phyloP scores from a whole-genome alignment of 2,888 invertebrate genomes.

The Cyclophora punctaria region DNA sequence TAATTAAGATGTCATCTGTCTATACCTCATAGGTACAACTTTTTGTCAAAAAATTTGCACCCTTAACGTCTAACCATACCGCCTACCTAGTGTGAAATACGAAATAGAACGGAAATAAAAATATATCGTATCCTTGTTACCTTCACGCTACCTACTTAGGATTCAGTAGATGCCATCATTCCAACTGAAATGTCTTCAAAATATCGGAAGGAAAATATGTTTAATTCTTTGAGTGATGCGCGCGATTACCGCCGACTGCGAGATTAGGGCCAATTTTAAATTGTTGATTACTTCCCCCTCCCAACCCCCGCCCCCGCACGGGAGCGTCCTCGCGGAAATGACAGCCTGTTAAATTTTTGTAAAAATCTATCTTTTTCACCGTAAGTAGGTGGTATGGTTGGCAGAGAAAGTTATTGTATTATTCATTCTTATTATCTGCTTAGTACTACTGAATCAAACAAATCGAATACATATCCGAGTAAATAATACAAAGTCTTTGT shows the following conservation, averaged over 20 bases:
- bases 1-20: too few relatives aligned
- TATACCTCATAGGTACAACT: too few relatives aligned
- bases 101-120: too few relatives aligned
- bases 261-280: slow-evolving; percentile 72
- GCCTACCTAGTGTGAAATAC: too few relatives aligned
- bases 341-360: slow-evolving; percentile 56
- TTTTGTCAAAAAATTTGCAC: too few relatives aligned
- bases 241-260: slow-evolving; percentile 45
- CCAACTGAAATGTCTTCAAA: neutral
- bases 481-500: too few relatives aligned
- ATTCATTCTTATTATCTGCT: too few relatives aligned
- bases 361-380: slow-evolving; percentile 36
- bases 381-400: slow-evolving; percentile 15
- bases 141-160: neutral
- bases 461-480: too few relatives aligned
- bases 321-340: slow-evolving; percentile 38
- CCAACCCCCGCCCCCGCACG: slow-evolving; percentile 20
- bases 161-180: neutral
- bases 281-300: slow-evolving; percentile 66
- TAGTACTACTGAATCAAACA: too few relatives aligned
- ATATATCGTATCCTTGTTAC: neutral
- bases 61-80: too few relatives aligned
- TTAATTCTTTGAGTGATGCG: slow-evolving; percentile 48
- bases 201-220: neutral
- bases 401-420: slow-evolving; percentile 9